These are phyloP conservation scores for Rhyacichthys aspro DNA, from an alignment of 2,797 vertebrate species.

Conservation along the genomic window DNA sequence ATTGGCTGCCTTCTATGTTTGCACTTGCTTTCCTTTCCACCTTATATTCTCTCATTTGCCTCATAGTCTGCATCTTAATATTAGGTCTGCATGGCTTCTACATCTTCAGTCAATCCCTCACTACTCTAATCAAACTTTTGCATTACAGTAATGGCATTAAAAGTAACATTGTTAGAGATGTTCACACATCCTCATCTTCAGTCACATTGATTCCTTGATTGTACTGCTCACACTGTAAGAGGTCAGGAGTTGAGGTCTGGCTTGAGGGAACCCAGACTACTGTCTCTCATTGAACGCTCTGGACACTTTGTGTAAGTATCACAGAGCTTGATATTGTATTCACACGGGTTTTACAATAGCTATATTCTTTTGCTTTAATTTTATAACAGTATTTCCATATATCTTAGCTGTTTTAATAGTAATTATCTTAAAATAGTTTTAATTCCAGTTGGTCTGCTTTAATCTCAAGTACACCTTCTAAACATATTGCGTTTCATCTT, in stretches of 20 bases:
- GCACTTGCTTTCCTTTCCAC: neutral
- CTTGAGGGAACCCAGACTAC: conserved; percentile 80
- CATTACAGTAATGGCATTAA: neutral
- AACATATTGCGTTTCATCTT: neutral
- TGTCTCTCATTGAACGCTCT: conserved; percentile 80
- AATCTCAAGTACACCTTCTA: conserved; percentile 4
- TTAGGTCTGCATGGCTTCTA: conserved; percentile 31
- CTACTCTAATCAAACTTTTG: neutral
- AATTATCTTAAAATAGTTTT: no score
- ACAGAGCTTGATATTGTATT: conserved; percentile 13
- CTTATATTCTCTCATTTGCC: neutral
- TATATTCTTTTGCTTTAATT: no score
- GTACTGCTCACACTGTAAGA: conserved; percentile 79
- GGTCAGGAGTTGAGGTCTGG: conserved; percentile 79
- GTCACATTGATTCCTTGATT: conserved; percentile 77
- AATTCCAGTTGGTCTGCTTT: neutral
- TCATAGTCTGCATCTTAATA: conserved; percentile 21
- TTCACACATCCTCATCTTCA: conserved; percentile 29
- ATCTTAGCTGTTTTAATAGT: no score
- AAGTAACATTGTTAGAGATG: conserved; percentile 21
- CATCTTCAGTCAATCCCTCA: conserved; percentile 4
- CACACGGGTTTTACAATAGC: neutral
- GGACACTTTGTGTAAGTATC: conserved; percentile 84
- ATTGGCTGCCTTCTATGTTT: neutral
- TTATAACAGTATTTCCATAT: no score